Evolutionary conservation across 2,888 invertebrate genomes (phyloP), one percentile per base, ranked within the genome.

Genomic region (Cataglyphis rosenhaueri): DNA sequence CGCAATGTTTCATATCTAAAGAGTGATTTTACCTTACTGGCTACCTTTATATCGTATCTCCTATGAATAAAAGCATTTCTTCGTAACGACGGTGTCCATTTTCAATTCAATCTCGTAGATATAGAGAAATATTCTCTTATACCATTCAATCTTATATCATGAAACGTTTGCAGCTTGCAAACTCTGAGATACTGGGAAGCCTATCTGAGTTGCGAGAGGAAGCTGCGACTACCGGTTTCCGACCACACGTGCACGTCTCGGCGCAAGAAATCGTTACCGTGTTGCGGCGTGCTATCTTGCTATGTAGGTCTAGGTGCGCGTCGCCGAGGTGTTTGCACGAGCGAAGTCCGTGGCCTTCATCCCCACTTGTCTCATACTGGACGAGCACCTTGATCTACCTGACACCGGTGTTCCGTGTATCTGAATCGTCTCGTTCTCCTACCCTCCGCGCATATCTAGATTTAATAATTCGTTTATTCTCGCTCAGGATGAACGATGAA

Each of bases 301-400:
- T 90, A 91, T 91, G 90, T 92, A 91, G 92, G 92, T 92, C 92
- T 91, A 92, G 92, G 91, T 91, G 88, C 85, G 62, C 81, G 35
- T 62, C 59, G 87, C 52, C 86, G 84, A 86, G 89, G 84, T 84
- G 65, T 85, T 89, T 86, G 85, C 86, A 89, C 89, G 90, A 87
- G 84, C 88, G 85, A 88, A 83, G 89, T 84, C 52, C 79, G 87
- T 88, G 92, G 91, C 92, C 93, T 93, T 93, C 92, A 90, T 92
- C 92, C 92, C 93, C 92, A 90, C 92, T 84, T 86, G 84, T 12
- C 15, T 38, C 18, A 44, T 66, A 64, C 65, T 81, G 75, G 78
- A 84, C 73, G 85, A 85, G 84, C 75, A 88, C 81, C 85, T 87
- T 83, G 82, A 66, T 82, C 81, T 78, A 70, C 18, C 48, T 52